These are phyloP conservation scores for Gastrophysa polygoni DNA, from an alignment of 2,888 invertebrate genomes.

Conservation along the genomic window DNA sequence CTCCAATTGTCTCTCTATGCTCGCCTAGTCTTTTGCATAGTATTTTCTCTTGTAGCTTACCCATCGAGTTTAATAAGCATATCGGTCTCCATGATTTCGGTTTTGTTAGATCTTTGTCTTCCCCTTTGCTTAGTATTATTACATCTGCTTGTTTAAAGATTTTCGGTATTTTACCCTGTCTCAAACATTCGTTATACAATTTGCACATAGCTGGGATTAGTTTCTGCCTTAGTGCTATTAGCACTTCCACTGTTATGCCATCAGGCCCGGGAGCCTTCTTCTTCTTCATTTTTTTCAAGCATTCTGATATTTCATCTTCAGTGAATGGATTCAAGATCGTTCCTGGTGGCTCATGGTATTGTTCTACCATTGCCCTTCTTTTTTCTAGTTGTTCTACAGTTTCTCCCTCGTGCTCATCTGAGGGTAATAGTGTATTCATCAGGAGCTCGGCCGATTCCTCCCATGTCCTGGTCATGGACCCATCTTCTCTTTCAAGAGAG, in stretches of 20 bases:
- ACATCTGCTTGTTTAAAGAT: conserved; percentile 2
- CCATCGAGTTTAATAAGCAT: conserved; percentile 1
- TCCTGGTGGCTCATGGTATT: neutral
- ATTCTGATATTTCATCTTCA: neutral
- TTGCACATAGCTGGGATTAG: neutral
- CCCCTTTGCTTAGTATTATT: conserved; percentile 3
- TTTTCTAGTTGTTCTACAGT: neutral
- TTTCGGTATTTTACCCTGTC: neutral
- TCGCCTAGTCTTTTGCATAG: neutral
- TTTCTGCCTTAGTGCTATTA: neutral
- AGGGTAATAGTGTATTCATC: too few relatives aligned
- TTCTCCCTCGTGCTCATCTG: neutral
- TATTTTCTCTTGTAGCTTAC: neutral
- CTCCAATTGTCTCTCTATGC: neutral
- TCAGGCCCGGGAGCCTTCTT: conserved; percentile 16
- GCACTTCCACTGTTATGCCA: conserved; percentile 1
- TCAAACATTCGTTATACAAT: conserved; percentile 11
- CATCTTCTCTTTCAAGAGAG: conserved; percentile 8
- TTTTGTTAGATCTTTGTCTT: conserved; percentile 8
- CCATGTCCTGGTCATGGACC: conserved; percentile 6
- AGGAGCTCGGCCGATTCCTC: conserved; percentile 6
- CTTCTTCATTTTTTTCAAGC: neutral
- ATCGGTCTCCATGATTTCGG: conserved; percentile 8
- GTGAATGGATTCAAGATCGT: neutral
- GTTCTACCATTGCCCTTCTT: neutral